phyloP scores from a whole-genome alignment of 2,113 vertebrate species.

The Otis tarda region DNA sequence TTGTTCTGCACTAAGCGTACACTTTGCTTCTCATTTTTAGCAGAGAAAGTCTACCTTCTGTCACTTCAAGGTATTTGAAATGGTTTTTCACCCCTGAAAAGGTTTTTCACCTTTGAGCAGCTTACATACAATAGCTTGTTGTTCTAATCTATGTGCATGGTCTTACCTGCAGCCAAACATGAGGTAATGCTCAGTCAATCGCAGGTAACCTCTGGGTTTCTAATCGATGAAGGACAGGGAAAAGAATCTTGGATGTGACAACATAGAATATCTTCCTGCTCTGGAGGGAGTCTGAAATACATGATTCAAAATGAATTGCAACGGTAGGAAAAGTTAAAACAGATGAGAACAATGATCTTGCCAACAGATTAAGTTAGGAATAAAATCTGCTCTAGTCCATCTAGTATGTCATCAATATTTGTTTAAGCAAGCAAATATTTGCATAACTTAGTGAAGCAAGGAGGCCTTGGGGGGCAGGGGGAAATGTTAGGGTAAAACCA shows the following conservation, averaged over 20 bases:
- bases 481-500: not conserved
- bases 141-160: not conserved
- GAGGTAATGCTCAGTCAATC: not conserved
- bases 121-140: not conserved
- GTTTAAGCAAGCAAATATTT: conserved; percentile 29
- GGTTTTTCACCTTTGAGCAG: not conserved
- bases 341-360: not conserved
- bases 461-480: not conserved
- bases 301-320: not conserved
- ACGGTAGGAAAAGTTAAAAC: not conserved
- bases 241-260: not conserved
- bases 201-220: not conserved
- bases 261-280: not conserved
- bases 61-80: not conserved
- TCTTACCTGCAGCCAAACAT: not conserved
- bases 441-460: not conserved
- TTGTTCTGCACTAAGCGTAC: not conserved
- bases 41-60: not conserved
- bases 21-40: not conserved
- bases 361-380: not conserved
- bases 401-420: not conserved
- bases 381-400: not conserved
- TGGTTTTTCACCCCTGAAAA: not conserved
- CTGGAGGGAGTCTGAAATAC: not conserved
- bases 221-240: not conserved